Evolutionary conservation across 53 echinoderm and acorn worm genomes (phyloP).

Genomic region (Hippasteria phrygiana): DNA sequence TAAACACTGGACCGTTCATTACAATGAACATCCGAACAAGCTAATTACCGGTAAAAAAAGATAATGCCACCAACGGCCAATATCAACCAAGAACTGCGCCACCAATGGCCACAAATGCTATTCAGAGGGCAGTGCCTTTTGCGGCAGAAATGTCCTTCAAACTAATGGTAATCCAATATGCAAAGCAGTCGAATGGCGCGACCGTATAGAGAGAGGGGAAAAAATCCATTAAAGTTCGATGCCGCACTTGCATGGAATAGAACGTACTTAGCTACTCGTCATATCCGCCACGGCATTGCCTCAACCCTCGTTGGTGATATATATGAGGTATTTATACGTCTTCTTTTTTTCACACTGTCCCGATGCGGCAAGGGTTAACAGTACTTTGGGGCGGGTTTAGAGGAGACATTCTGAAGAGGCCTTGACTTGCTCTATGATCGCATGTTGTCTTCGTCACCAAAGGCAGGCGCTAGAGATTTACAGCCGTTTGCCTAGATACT

Average conservation of each 20-base stretch:
- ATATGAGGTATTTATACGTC: constrained; percentile 43
- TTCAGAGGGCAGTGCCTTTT: background rate
- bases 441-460: background rate
- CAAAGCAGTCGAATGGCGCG: background rate
- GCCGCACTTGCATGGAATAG: constrained; percentile 14
- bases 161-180: background rate
- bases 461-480: constrained; percentile 2
- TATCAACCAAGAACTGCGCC: background rate
- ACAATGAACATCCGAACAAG: too few species aligned
- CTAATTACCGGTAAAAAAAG: too few species aligned
- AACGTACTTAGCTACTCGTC: constrained; percentile 19
- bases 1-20: too few species aligned
- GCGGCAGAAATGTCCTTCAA: background rate
- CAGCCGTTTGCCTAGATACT: background rate
- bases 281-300: constrained; percentile 47
- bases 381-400: constrained; percentile 26
- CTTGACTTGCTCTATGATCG: background rate
- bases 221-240: constrained; percentile 9
- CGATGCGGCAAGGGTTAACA: constrained; percentile 6
- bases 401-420: constrained; percentile 22
- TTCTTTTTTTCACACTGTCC: constrained; percentile 6
- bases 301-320: background rate
- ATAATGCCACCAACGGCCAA: background rate
- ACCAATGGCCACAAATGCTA: background rate
- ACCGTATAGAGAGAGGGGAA: background rate